Evolutionary conservation across 2,888 invertebrate genomes (phyloP).

Genomic region (Drosophila robusta): DNA sequence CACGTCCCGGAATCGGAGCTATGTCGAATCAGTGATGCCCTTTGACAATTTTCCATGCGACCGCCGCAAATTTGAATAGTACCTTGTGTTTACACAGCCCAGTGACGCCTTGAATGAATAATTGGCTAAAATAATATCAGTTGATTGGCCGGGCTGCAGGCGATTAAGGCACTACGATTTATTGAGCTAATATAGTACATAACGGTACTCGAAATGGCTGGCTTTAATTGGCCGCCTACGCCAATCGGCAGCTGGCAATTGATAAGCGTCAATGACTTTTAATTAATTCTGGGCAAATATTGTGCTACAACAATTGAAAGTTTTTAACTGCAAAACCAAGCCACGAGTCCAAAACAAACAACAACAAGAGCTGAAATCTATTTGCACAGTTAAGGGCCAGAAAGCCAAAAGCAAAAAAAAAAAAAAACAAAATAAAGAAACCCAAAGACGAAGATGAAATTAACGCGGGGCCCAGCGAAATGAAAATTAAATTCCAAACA

Average conservation of each 20-base stretch:
- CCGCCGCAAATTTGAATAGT: conserved; percentile 52
- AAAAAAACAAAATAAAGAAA: conserved; percentile 12
- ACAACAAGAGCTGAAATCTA: conserved; percentile 70
- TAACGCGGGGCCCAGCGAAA: conserved; percentile 62
- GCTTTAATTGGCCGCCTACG: conserved; percentile 33
- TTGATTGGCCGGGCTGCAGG: neutral
- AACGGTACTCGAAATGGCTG: neutral
- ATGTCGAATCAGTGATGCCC: conserved; percentile 33
- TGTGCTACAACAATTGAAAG: conserved; percentile 61
- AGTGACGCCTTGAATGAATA: conserved; percentile 57
- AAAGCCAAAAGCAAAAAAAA: conserved; percentile 22
- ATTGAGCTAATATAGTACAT: neutral
- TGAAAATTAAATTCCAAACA: conserved; percentile 80
- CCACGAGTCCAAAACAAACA: conserved; percentile 52
- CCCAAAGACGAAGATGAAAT: conserved; percentile 66
- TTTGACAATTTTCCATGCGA: conserved; percentile 58
- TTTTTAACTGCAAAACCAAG: conserved; percentile 36
- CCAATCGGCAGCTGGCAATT: conserved; percentile 47
- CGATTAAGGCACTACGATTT: conserved; percentile 3
- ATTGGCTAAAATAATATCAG: conserved; percentile 23
- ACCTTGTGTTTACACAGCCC: conserved; percentile 53
- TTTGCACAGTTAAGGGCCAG: conserved; percentile 69
- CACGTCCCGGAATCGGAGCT: conserved; percentile 31
- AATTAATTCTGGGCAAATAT: conserved; percentile 74
- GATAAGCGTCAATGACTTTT: conserved; percentile 71